Base-by-base conservation (phyloP, 35 echinoderm and acorn worm genomes). In the Eucidaris tribuloides region DNA sequence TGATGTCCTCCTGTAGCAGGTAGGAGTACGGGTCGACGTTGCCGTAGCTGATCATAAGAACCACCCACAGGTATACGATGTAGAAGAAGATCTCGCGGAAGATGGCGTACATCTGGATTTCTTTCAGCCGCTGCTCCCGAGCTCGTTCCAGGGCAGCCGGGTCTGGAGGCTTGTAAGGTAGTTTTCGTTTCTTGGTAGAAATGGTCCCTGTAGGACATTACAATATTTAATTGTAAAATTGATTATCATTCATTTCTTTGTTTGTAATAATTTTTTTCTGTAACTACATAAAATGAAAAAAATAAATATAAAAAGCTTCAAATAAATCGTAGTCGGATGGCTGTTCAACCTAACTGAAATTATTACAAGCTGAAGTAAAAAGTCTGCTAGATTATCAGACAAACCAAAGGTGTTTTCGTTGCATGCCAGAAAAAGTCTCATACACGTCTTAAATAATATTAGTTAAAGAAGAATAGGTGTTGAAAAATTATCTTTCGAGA, bases 31-130 rank as follows among this genome's bases (percentile, higher is more conserved):
- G 65, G 62, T 97, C 90, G 25, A 70, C 39, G 42, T 88, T 88
- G 14, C 89, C 94, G 57, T 99, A 99, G 42, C 96, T 90, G 60
- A 99, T 84, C 7, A 90, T 59, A 43, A 93, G 84, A 32, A 99
- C 45, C 0, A 88, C 44, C 60, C 70, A 82, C 13, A 99, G 24
- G 59, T 90, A 99, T 41, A 99, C 46, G 50, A 93, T 71, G 71
- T 90, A 90, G 79, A 99, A 90, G 20, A 93, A 58, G 56, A 99
- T 99, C 77, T 99, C 96, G 32, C 91, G 71, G 41, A 99, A 58
- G 17, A 99, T 82, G 3, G 90, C 77, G 39, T 86, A 93, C 86
- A 93, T 93, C 80, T 90, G 82, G 0, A 99, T 65, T 57, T 90
- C 96, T 49, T 93, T 99, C 20, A 93, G 20, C n/a, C 91, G 79